A percentile compares a stretch with the other conserved stretches of the same genome.
phyloP scores from a whole-genome alignment of 2,113 vertebrate genomes.

The Zonotrichia leucophrys region DNA sequence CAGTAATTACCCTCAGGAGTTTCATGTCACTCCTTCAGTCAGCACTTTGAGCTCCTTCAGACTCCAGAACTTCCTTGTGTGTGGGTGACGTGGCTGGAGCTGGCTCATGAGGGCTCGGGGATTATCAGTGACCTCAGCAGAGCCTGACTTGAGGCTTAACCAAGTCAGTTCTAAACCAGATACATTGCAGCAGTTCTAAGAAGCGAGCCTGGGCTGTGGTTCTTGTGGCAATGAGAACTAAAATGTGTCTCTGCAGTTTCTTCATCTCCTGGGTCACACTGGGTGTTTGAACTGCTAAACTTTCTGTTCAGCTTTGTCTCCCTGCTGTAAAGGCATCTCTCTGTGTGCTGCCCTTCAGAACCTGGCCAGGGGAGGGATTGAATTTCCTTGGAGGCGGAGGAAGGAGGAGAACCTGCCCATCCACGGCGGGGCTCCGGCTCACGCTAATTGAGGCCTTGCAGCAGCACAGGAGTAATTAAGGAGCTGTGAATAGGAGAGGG shows the following conservation, averaged over 20 bases:
- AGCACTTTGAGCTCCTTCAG: not conserved
- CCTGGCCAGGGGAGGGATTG: not conserved
- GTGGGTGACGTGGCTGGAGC: not conserved
- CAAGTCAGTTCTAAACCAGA: not conserved
- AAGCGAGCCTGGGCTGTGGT: not conserved
- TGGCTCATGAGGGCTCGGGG: fast-evolving
- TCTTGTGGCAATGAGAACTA: not conserved
- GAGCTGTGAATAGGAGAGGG: not conserved
- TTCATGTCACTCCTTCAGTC: not conserved
- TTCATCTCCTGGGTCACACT: not conserved
- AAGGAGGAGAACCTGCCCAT: not conserved
- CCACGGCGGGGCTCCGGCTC: not conserved
- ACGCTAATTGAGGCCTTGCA: not conserved
- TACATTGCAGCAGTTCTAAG: not conserved
- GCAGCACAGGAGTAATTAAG: not conserved
- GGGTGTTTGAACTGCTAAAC: not conserved
- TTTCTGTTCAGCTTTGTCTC: not conserved
- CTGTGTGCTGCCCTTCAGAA: not conserved
- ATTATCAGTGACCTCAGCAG: not conserved
- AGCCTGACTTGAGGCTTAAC: not conserved
- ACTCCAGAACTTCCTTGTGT: not conserved
- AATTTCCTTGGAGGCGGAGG: not conserved
- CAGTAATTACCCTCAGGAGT: not conserved
- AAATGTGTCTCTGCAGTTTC: not conserved
- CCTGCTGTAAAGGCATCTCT: not conserved